Evolutionary conservation across 37 sponge, comb jelly and placozoan species (phyloP).

Genomic region (Oopsacas minuta): DNA sequence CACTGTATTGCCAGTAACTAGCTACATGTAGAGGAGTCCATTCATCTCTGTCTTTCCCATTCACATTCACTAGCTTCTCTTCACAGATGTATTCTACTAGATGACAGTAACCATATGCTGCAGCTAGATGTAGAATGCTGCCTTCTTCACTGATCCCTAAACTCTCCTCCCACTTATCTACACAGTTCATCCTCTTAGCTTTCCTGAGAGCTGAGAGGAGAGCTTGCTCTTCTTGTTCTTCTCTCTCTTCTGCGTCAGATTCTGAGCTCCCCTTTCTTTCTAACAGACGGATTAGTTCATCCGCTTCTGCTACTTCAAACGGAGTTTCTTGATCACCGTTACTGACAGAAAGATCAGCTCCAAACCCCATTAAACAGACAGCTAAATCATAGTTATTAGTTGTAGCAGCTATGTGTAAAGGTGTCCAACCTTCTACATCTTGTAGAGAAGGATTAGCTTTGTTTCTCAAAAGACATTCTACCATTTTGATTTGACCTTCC

Average conservation of each 20-base stretch:
- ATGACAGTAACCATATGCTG: neutral
- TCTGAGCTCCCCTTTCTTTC: neutral
- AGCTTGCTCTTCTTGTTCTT: neutral
- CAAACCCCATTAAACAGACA: neutral
- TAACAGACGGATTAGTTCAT: neutral
- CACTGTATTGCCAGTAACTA: neutral
- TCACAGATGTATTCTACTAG: constrained; percentile 9
- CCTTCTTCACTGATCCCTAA: neutral
- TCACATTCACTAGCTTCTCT: neutral
- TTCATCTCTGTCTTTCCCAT: neutral
- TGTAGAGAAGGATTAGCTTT: neutral
- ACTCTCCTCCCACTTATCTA: neutral
- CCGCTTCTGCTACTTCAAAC: neutral
- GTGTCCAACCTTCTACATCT: neutral
- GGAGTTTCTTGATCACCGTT: neutral
- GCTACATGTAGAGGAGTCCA: constrained; percentile 15
- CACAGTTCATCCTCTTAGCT: neutral
- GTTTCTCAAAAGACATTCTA: neutral
- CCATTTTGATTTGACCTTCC: neutral
- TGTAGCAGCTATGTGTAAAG: neutral
- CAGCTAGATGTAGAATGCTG: constrained; percentile 6
- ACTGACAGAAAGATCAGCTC: neutral
- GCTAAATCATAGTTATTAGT: neutral
- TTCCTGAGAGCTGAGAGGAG: neutral
- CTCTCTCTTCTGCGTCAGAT: neutral